Percentiles rank a stretch among this genome's conserved stretches.
These are phyloP conservation scores for Micromys minutus DNA, from an alignment of 2,113 vertebrate genomes.

Conservation along the genomic window DNA sequence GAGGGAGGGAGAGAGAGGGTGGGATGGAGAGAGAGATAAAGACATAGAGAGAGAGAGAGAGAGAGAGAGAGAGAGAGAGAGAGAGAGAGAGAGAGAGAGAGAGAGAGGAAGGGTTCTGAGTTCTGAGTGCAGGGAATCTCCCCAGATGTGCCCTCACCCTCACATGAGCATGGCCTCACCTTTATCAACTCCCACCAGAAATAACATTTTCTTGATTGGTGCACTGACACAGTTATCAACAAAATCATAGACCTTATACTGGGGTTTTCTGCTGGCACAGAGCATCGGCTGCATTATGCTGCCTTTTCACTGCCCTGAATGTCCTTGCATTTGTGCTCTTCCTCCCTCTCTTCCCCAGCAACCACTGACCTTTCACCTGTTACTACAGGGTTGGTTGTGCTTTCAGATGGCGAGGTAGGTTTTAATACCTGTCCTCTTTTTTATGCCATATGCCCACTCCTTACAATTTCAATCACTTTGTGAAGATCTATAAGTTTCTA, in stretches of 20 bases:
- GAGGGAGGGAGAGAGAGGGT: accelerated
- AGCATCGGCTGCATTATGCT: neutral
- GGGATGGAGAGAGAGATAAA: too few species aligned
- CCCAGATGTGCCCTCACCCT: neutral
- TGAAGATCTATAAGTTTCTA: neutral
- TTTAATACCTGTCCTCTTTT: neutral
- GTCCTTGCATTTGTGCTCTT: neutral
- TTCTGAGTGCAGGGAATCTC: neutral
- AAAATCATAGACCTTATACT: neutral
- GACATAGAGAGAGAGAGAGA: too few species aligned
- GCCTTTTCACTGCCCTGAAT: neutral
- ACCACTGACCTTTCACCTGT: neutral
- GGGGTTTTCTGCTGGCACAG: neutral
- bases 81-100: too few species aligned
- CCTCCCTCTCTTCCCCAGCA: neutral
- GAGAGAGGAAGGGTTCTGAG: neutral
- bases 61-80: too few species aligned
- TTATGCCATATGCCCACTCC: neutral
- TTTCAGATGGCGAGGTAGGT: neutral
- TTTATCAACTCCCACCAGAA: neutral
- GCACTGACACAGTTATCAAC: neutral
- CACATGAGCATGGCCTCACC: neutral
- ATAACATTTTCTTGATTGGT: neutral
- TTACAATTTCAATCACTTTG: neutral
- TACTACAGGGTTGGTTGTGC: neutral